A percentile compares a stretch with the other conserved stretches of the same genome.
Evolutionary conservation across 2,797 vertebrate genomes (phyloP).

Genomic region (Pagetopsis macropterus): DNA sequence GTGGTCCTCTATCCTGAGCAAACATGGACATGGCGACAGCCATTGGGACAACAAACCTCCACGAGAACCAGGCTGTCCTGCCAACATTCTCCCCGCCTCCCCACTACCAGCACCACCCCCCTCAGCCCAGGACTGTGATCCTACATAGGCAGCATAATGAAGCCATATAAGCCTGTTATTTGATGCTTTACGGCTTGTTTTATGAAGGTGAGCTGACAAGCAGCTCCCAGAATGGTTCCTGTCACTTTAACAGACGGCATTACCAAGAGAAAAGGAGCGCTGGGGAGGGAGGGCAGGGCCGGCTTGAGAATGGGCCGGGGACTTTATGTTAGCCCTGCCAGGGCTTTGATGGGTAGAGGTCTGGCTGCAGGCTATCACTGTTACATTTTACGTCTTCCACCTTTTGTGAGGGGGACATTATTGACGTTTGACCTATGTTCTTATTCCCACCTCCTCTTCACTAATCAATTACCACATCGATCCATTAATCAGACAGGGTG

Average conservation of each 20-base stretch:
- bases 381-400: constrained; percentile 92
- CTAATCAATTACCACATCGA: constrained; percentile 98
- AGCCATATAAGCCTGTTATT: constrained; percentile 88
- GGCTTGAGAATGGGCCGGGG: constrained; percentile 79
- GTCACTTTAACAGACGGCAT: constrained; percentile 91
- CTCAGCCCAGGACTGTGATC: constrained; percentile 78
- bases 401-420: constrained; percentile 89
- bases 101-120: constrained; percentile 34
- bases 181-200: constrained; percentile 88
- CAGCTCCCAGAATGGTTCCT: constrained; percentile 88
- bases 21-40: constrained; percentile 69
- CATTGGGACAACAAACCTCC: constrained; percentile 65
- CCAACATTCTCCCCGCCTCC: constrained; percentile 67
- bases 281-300: constrained; percentile 77
- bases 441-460: constrained; percentile 91
- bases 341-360: constrained; percentile 92
- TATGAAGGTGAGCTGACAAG: constrained; percentile 89
- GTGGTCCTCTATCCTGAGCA: constrained; percentile 63
- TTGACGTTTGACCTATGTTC: constrained; percentile 92
- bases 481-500: constrained; percentile 96
- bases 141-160: constrained; percentile 84
- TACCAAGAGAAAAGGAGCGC: constrained; percentile 88
- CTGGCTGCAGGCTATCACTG: constrained; percentile 91
- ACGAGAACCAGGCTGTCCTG: constrained; percentile 71
- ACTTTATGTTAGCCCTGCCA: constrained; percentile 80